A percentile compares a stretch with the other conserved stretches of the same genome.
These are phyloP conservation scores for Leptopilina myrica DNA, from an alignment of 2,888 invertebrate species.

Conservation along the genomic window DNA sequence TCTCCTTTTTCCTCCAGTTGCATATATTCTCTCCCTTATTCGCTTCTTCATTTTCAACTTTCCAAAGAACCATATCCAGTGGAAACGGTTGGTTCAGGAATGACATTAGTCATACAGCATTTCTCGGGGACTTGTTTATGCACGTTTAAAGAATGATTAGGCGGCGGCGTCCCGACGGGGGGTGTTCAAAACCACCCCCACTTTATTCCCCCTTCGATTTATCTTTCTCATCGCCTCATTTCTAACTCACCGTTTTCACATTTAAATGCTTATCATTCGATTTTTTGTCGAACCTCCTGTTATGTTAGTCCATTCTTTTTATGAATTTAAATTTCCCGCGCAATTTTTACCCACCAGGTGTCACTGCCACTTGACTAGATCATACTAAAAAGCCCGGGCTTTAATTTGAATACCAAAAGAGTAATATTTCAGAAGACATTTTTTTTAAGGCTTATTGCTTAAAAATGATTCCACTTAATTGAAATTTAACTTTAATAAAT, in stretches of 20 bases:
- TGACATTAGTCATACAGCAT: conserved; percentile 73
- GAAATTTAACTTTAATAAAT: no score
- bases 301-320: no score
- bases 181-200: conserved; percentile 62
- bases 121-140: conserved; percentile 73
- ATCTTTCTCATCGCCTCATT: conserved; percentile 39
- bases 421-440: no score
- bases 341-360: background rate
- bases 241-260: background rate
- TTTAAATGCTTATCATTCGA: conserved; percentile 3
- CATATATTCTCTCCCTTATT: conserved; percentile 46
- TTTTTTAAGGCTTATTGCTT: no score
- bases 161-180: conserved; percentile 72
- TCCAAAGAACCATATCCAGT: conserved; percentile 39
- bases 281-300: background rate
- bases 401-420: no score
- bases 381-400: no score
- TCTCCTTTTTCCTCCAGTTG: conserved; percentile 30
- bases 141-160: conserved; percentile 77
- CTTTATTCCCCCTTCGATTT: conserved; percentile 42
- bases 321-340: no score
- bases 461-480: no score
- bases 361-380: no score
- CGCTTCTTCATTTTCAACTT: conserved; percentile 61
- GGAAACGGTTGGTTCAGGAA: conserved; percentile 66